Percentiles rank a stretch among this genome's conserved stretches.
Evolutionary conservation across 2,888 invertebrate genomes (phyloP).

Genomic region (Hyposoter didymator): DNA sequence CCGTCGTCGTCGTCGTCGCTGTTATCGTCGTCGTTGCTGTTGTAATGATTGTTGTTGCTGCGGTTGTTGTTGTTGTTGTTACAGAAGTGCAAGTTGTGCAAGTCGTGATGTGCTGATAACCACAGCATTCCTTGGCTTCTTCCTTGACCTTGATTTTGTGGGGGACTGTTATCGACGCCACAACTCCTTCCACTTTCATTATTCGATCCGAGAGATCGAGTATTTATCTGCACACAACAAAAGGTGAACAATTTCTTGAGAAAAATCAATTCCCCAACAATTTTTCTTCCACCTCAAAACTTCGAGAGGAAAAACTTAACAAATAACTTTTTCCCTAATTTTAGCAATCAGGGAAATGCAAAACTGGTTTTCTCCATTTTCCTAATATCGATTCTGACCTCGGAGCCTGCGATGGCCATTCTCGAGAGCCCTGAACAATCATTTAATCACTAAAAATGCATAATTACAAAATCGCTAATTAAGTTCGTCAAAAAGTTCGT

Average conservation of each 20-base stretch:
- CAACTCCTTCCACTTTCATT: constrained; percentile 81
- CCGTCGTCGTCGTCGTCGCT: constrained; percentile 33
- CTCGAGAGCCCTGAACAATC: too few species aligned
- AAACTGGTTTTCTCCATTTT: too few species aligned
- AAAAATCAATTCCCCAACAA: not conserved
- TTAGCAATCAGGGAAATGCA: too few species aligned
- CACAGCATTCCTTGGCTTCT: constrained; percentile 80
- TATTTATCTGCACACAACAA: constrained; percentile 36
- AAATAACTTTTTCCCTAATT: too few species aligned
- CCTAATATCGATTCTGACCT: too few species aligned
- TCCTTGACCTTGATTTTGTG: constrained; percentile 82
- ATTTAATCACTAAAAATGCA: too few species aligned
- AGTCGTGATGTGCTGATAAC: constrained; percentile 71
- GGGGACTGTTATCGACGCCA: constrained; percentile 74
- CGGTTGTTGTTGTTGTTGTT: constrained; percentile 18
- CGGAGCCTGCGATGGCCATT: too few species aligned
- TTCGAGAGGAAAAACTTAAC: not conserved
- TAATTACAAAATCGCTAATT: too few species aligned
- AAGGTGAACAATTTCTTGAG: not conserved
- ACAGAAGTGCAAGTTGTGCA: constrained; percentile 55
- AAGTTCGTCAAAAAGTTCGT: too few species aligned
- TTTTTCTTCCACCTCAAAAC: not conserved
- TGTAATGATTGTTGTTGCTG: constrained; percentile 7
- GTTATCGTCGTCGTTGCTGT: constrained; percentile 44
- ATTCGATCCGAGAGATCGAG: constrained; percentile 63